Evolutionary conservation across 1,140 invertebrate genomes (phyloP).

Genomic region (Aethina tumida): DNA sequence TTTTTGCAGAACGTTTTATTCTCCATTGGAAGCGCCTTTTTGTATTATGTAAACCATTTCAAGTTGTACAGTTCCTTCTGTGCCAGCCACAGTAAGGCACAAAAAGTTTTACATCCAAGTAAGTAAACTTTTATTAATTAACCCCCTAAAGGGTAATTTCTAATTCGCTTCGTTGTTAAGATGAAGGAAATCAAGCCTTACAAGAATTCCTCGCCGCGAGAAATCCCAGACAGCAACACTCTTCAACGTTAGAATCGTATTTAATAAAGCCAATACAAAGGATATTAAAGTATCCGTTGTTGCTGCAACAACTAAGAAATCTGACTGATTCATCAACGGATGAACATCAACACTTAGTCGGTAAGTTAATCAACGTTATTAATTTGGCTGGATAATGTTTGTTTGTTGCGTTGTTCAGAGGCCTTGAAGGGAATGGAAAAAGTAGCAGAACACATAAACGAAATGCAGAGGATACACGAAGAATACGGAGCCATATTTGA

Average conservation of each 20-base stretch:
- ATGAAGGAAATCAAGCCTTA: conserved; percentile 91
- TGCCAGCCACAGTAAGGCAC: conserved; percentile 96
- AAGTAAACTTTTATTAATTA: conserved; percentile 41
- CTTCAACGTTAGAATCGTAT: conserved; percentile 93
- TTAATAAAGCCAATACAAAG: conserved; percentile 98
- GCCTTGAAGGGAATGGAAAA: conserved; percentile 95
- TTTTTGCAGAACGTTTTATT: conserved; percentile 84
- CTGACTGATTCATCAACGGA: conserved; percentile 85
- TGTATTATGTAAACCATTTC: conserved; percentile 97
- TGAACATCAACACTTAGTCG: conserved; percentile 86
- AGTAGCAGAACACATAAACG: conserved; percentile 99
- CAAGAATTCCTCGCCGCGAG: conserved; percentile 89
- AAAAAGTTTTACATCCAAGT: conserved; percentile 98
- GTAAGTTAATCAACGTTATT: conserved; percentile 41
- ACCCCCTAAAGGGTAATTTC: background rate
- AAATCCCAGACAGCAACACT: conserved; percentile 93
- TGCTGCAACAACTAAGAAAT: conserved; percentile 90
- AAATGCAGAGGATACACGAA: conserved; percentile 99
- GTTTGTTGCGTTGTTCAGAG: conserved; percentile 46
- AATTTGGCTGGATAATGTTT: background rate
- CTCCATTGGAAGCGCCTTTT: conserved; percentile 92
- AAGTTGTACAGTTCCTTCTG: conserved; percentile 98
- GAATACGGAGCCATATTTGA: conserved; percentile 98
- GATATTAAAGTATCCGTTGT: conserved; percentile 94
- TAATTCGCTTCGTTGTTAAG: conserved; percentile 39